Evolutionary conservation across 2,797 vertebrate species (phyloP), one percentile per base, ranked within the genome.

Genomic region (Oreonectes daqikongensis): DNA sequence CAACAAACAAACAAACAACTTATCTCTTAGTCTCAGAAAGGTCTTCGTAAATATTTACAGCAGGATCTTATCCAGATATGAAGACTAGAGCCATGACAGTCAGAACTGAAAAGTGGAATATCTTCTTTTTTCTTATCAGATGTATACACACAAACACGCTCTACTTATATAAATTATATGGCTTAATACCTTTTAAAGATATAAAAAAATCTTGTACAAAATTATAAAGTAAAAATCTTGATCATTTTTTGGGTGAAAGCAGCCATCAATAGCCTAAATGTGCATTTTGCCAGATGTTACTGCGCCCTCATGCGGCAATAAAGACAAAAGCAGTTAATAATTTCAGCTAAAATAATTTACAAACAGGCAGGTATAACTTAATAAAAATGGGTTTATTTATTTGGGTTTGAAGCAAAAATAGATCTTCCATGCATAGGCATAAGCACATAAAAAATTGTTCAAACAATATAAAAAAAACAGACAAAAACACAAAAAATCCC

Each of bases 401-500:
- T 67, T 52, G 1, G 35, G 11, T 55, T 66, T 5, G 42, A 75
- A 42, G 61, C 48, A 75, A 53, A 65, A 24, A 74, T 22, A 53
- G 1, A 3, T 12, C 11, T 18, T 35, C 4, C 15, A 64, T 63
- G 17, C 44, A 40, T 53, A 35, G 15, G 14, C 22, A 6, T 26
- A 60, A 30, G 5, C 17, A 30, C 30, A 32, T 32, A 32, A 14
- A 32, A 42, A 67, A 55, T 30, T 0, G 5, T 11, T 26, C 2
- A 42, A 28, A 53, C 3, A 57, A 75, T 14, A 1, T 35, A 10
- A 3, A 4, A 12, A 20, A 59, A 67, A 26, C 20, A 30, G 24
- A 75, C 18, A 68, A 68, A 59, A 75, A 75, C 24, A 76, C 40
- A 52, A 53, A 80, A 71, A 35, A 35, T 35, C 20, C 11, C 4